Evolutionary conservation across 2,888 invertebrate species (phyloP).

Genomic region (Coremacera marginata): DNA sequence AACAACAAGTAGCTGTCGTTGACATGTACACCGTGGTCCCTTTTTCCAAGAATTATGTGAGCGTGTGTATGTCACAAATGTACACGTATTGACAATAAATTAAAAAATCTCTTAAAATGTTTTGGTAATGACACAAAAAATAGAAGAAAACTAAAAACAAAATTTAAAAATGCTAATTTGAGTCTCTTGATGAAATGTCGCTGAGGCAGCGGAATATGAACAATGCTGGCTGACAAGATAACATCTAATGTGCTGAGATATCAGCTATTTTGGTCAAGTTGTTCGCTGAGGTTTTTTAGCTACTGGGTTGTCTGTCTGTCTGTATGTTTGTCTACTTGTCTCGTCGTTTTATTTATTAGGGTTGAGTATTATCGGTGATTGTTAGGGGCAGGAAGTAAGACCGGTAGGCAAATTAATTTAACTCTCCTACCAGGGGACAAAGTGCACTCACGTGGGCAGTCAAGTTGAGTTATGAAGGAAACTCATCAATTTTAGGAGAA

Average conservation of each 20-base stretch:
- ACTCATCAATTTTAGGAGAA: too few species aligned
- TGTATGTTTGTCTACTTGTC: background rate
- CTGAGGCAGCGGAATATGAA: background rate
- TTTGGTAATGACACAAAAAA: background rate
- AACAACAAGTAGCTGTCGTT: background rate
- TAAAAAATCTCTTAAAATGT: background rate
- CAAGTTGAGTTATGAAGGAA: too few species aligned
- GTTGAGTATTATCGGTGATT: background rate
- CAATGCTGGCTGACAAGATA: background rate
- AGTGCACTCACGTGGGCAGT: too few species aligned
- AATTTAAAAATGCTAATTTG: conserved; percentile 16
- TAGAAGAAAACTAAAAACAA: background rate
- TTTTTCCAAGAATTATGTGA: background rate
- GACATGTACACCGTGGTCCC: background rate
- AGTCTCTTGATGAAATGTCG: conserved; percentile 9
- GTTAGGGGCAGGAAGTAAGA: background rate
- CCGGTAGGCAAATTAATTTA: background rate
- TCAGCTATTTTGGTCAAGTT: background rate
- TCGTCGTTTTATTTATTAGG: background rate
- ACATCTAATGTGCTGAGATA: background rate
- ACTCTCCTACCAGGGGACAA: too few species aligned
- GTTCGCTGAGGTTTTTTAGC: background rate
- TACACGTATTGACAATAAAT: background rate
- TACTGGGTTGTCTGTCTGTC: background rate
- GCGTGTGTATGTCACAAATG: background rate